A percentile compares a stretch with the other conserved stretches of the same genome.
phyloP scores from a whole-genome alignment of 2,113 vertebrate genomes.

The Aphelocoma coerulescens region DNA sequence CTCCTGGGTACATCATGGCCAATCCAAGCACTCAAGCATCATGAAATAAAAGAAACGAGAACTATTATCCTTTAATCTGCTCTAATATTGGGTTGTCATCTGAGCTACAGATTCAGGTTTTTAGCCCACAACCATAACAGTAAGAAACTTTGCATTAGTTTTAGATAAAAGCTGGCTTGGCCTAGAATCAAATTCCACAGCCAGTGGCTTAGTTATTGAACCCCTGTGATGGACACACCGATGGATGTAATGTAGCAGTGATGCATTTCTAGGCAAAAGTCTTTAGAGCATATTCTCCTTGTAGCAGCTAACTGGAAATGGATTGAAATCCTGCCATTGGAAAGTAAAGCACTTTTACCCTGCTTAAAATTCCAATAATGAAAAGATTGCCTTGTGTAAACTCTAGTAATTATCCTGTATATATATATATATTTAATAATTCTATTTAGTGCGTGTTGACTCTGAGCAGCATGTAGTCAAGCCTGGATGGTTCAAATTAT shows the following conservation, averaged over 20 bases:
- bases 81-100: neutral
- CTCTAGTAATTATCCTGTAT: constrained; percentile 35
- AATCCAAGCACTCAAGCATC: neutral
- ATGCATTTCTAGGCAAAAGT: neutral
- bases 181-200: constrained; percentile 8
- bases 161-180: constrained; percentile 4
- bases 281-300: neutral
- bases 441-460: neutral
- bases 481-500: constrained; percentile 19
- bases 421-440: neutral
- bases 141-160: constrained; percentile 21
- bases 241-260: neutral
- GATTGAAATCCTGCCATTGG: neutral
- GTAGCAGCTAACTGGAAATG: neutral
- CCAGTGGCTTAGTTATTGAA: constrained; percentile 5
- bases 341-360: neutral
- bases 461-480: constrained; percentile 5
- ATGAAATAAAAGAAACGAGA: neutral
- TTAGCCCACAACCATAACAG: neutral
- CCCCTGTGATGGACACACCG: neutral
- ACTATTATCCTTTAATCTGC: constrained; percentile 1
- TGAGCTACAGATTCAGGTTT: neutral
- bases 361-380: constrained; percentile 29
- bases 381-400: constrained; percentile 7
- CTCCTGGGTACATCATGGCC: neutral